A percentile compares a stretch with the other conserved stretches of the same genome.
These are phyloP conservation scores for Drosophila sp. DNA, from an alignment of 1,140 invertebrate genomes.

Conservation along the genomic window DNA sequence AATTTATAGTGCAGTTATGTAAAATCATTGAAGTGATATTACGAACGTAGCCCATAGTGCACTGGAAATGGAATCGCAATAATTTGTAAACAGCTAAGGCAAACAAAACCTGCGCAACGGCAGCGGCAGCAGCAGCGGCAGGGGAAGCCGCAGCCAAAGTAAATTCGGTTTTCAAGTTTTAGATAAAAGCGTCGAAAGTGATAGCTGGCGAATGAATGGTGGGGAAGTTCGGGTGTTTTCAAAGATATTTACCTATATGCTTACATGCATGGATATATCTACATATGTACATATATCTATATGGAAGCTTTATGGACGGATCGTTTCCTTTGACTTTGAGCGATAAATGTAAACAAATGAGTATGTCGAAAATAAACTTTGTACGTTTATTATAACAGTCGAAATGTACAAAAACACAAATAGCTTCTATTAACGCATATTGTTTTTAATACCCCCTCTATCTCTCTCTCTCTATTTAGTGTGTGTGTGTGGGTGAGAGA, in stretches of 20 bases:
- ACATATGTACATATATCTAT: background rate
- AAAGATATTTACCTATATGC: conserved; percentile 19
- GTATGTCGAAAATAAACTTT: conserved; percentile 16
- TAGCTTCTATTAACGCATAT: conserved; percentile 1
- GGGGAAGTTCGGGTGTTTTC: conserved; percentile 13
- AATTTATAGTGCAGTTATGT: conserved; percentile 1
- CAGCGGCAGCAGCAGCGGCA: background rate
- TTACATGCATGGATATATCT: background rate
- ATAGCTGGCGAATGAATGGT: conserved; percentile 21
- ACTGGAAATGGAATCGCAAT: conserved; percentile 39
- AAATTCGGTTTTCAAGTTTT: conserved; percentile 47
- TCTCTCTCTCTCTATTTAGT: background rate
- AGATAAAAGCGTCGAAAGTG: conserved; percentile 58
- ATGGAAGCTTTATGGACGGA: conserved; percentile 9
- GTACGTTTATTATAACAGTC: background rate
- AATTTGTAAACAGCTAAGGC: conserved; percentile 52
- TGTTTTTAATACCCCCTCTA: background rate
- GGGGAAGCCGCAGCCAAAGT: conserved; percentile 27
- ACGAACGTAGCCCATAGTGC: conserved; percentile 39
- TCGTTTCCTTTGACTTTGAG: conserved; percentile 20
- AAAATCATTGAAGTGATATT: conserved; percentile 13
- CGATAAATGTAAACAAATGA: conserved; percentile 21
- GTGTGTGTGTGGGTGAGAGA: background rate
- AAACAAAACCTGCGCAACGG: conserved; percentile 32
- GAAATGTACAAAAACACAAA: conserved; percentile 9